Conservation (phyloP, 2,113 vertebrate species). For the Neolamprologus modestus region DNA sequence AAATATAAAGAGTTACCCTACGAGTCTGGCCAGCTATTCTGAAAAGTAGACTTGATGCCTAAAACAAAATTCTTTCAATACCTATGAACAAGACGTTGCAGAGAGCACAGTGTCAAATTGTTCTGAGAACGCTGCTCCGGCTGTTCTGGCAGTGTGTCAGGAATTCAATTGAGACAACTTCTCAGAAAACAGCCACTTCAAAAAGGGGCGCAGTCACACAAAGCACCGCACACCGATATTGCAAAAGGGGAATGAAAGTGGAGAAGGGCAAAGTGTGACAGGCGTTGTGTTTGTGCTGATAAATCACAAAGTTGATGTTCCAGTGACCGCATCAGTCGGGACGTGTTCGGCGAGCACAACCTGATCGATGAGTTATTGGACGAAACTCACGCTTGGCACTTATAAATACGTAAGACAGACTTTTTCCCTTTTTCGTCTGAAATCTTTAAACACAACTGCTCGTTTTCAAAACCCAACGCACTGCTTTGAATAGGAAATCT, state of each 20-base stretch:
- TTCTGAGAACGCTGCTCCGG: conserved; percentile 1
- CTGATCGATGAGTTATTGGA: conserved; percentile 24
- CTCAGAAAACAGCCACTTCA: background rate
- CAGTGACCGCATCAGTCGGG: conserved; percentile 30
- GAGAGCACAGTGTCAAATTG: background rate
- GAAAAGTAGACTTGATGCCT: background rate
- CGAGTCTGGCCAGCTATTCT: rapidly evolving
- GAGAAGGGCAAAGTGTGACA: background rate
- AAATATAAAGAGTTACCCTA: rapidly evolving
- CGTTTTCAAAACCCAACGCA: background rate
- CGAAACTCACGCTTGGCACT: background rate
- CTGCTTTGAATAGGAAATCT: background rate
- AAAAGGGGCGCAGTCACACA: background rate
- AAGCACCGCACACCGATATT: background rate
- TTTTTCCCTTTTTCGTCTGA: background rate
- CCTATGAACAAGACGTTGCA: background rate
- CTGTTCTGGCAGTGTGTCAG: background rate
- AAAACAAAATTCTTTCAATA: background rate
- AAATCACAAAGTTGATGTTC: conserved; percentile 28
- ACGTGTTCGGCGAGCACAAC: conserved; percentile 34
- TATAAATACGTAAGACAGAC: background rate
- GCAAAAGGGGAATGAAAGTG: background rate
- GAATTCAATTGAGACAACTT: conserved; percentile 4
- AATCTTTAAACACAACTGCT: background rate
- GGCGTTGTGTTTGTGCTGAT: conserved; percentile 46